These are phyloP conservation scores for Volucella inflata DNA, from an alignment of 2,888 invertebrate genomes.

Conservation along the genomic window DNA sequence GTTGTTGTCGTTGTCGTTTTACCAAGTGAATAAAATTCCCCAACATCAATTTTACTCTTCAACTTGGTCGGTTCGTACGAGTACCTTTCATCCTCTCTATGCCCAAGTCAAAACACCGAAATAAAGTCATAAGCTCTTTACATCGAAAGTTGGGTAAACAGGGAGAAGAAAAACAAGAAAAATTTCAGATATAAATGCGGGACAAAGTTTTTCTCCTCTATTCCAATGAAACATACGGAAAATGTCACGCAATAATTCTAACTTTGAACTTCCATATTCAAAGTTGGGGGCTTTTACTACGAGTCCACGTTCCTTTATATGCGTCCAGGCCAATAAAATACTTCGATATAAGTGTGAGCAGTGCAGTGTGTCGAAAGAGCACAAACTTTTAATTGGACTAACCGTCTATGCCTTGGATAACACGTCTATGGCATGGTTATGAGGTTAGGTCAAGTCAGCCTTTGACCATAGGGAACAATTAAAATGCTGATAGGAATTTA, in stretches of 20 bases:
- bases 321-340: conserved; percentile 13
- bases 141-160: conserved; percentile 51
- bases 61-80: neutral
- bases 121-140: conserved; percentile 68
- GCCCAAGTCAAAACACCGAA: conserved; percentile 11
- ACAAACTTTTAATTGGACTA: conserved; percentile 69
- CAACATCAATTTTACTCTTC: conserved; percentile 55
- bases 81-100: neutral
- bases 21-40: conserved; percentile 65
- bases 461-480: conserved; percentile 37
- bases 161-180: neutral
- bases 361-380: conserved; percentile 1
- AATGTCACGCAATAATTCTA: conserved; percentile 63
- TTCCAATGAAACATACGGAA: conserved; percentile 19
- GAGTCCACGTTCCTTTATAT: conserved; percentile 26
- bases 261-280: conserved; percentile 42
- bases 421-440: conserved; percentile 8
- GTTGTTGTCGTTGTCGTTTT: conserved; percentile 40
- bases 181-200: conserved; percentile 25
- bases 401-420: conserved; percentile 8
- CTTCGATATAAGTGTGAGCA: conserved; percentile 1
- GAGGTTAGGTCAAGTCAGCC: neutral
- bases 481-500: conserved; percentile 30
- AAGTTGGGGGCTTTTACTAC: conserved; percentile 50
- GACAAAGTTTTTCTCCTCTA: conserved; percentile 44